These are phyloP conservation scores for Pangasianodon gigas DNA, from an alignment of 2,113 vertebrate genomes.

Conservation along the genomic window DNA sequence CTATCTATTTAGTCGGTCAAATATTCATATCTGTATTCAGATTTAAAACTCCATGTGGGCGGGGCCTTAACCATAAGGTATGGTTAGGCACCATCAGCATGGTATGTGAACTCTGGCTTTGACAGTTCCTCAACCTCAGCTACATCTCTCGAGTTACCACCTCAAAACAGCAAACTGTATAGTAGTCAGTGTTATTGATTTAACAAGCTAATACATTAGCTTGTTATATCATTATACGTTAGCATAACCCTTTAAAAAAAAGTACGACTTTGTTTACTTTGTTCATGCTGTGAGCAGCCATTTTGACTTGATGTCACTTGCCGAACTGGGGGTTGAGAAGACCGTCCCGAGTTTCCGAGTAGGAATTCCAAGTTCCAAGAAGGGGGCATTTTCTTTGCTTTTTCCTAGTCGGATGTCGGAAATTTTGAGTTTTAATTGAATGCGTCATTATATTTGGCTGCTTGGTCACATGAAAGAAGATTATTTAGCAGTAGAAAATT, in stretches of 20 bases:
- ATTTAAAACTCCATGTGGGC: not conserved
- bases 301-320: not conserved
- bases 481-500: not conserved
- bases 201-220: too few species aligned
- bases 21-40: not conserved
- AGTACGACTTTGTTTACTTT: too few species aligned
- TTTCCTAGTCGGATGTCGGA: not conserved
- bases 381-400: too few species aligned
- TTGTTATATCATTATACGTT: too few species aligned
- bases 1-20: not conserved
- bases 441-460: not conserved
- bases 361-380: too few species aligned
- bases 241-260: not conserved
- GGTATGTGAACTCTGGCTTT: not conserved
- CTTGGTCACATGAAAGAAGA: not conserved
- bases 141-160: not conserved
- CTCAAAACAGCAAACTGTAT: not conserved
- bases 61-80: not conserved
- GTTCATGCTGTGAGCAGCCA: not conserved
- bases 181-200: too few species aligned
- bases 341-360: not conserved
- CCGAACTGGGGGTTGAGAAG: not conserved
- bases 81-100: not conserved
- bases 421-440: not conserved
- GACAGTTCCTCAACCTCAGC: not conserved